Percentiles rank a stretch among this genome's conserved stretches.
Conservation (phyloP, 1,140 invertebrate species). For the Trinorchestia longiramus region DNA sequence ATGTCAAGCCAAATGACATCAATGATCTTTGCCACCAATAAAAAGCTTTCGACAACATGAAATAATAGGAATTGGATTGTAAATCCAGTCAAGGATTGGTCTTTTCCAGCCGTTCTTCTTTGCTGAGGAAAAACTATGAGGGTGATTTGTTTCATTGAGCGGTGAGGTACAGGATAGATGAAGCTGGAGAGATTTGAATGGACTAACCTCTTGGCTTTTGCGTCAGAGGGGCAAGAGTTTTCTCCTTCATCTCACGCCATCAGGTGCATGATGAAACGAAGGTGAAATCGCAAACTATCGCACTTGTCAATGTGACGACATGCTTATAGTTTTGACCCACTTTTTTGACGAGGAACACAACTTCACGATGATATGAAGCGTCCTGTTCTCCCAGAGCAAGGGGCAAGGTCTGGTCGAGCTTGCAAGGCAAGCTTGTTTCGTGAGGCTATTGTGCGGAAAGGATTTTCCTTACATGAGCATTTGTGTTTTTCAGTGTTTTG, state of each 20-base stretch:
- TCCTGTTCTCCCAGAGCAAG: background rate
- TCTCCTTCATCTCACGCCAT: constrained; percentile 29
- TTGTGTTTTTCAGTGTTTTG: background rate
- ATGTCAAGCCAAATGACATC: constrained; percentile 44
- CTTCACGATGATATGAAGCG: background rate
- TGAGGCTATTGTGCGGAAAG: background rate
- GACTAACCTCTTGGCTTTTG: constrained; percentile 26
- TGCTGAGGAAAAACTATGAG: constrained; percentile 40
- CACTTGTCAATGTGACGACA: constrained; percentile 43
- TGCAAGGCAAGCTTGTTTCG: constrained; percentile 1
- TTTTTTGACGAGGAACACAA: background rate
- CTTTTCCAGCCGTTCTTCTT: constrained; percentile 34
- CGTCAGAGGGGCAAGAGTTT: background rate
- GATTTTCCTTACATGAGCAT: background rate
- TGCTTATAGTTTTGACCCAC: constrained; percentile 49
- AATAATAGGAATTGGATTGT: constrained; percentile 47
- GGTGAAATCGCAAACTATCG: constrained; percentile 47
- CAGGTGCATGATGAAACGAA: constrained; percentile 35
- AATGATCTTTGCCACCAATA: constrained; percentile 47
- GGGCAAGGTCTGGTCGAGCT: constrained; percentile 4
- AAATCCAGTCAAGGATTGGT: constrained; percentile 24
- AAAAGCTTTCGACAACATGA: constrained; percentile 51
- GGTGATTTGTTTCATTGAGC: constrained; percentile 9
- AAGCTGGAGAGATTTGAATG: background rate
- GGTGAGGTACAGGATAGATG: constrained; percentile 27